Evolutionary conservation across 2,888 invertebrate genomes (phyloP).

Genomic region (Drosophila aldrichi): DNA sequence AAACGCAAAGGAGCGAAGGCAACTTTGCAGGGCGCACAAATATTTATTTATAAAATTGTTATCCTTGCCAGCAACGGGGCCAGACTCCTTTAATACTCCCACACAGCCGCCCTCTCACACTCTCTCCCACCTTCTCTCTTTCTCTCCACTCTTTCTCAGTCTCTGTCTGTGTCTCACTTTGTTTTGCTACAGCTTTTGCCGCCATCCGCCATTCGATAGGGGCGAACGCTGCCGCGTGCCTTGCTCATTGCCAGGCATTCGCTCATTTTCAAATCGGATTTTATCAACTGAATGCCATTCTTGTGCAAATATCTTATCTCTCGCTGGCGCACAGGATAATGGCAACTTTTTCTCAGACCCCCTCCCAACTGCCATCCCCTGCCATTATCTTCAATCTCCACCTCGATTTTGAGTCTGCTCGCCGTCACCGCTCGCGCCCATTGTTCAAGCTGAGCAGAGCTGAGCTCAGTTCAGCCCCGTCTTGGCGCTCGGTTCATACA

Average conservation of each 20-base stretch:
- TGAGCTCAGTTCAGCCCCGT: conserved; percentile 53
- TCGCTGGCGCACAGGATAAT: conserved; percentile 69
- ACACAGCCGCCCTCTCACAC: not conserved
- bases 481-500: conserved; percentile 51
- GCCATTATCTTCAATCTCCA: conserved; percentile 5
- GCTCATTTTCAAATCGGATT: conserved; percentile 84
- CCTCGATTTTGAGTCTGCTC: conserved; percentile 14
- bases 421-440: conserved; percentile 16
- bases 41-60: conserved; percentile 81
- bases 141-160: not conserved
- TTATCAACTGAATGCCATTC: conserved; percentile 82
- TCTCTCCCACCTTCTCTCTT: not conserved
- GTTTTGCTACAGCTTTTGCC: conserved; percentile 52
- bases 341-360: conserved; percentile 62
- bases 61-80: conserved; percentile 62
- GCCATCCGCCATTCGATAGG: conserved; percentile 28
- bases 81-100: conserved; percentile 33
- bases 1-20: conserved; percentile 58
- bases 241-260: conserved; percentile 81
- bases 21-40: conserved; percentile 68
- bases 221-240: conserved; percentile 38
- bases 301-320: conserved; percentile 83
- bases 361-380: not conserved
- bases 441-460: conserved; percentile 37
- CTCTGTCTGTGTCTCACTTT: conserved; percentile 20